Percentiles rank a stretch among this genome's conserved stretches.
phyloP scores from a whole-genome alignment of 2,888 invertebrate genomes.

The Trachelus iudaicus region DNA sequence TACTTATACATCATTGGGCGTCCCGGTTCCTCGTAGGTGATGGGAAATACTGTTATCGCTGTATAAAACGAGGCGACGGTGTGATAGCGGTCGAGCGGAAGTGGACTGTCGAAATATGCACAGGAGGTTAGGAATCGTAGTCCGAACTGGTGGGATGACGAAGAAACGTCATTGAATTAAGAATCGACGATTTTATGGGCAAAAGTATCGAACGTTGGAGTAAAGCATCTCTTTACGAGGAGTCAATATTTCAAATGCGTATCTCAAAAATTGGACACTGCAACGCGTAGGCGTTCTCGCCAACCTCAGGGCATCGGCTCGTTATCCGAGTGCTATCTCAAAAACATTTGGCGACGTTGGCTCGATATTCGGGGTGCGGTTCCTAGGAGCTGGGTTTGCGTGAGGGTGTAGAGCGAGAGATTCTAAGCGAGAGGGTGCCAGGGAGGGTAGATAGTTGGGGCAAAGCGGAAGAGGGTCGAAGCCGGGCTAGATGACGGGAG shows the following conservation, averaged over 20 bases:
- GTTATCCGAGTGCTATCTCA: slow-evolving; percentile 52
- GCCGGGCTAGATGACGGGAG: slow-evolving; percentile 24
- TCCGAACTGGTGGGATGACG: neutral
- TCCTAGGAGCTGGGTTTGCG: slow-evolving; percentile 56
- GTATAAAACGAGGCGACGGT: slow-evolving; percentile 45
- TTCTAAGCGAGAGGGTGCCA: slow-evolving; percentile 28
- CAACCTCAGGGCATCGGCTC: slow-evolving; percentile 14
- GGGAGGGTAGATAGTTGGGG: slow-evolving; percentile 13
- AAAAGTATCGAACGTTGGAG: neutral
- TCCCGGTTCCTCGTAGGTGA: neutral
- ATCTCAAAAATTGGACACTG: slow-evolving; percentile 1
- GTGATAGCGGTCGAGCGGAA: slow-evolving; percentile 37
- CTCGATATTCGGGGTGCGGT: slow-evolving; percentile 66
- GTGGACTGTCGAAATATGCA: slow-evolving; percentile 45
- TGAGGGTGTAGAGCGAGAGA: slow-evolving; percentile 38
- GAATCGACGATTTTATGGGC: neutral
- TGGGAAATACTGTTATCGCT: slow-evolving; percentile 54
- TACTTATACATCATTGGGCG: neutral
- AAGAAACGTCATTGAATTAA: neutral
- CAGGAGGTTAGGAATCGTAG: neutral
- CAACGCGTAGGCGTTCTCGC: neutral
- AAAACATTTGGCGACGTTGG: slow-evolving; percentile 53
- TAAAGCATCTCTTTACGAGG: neutral
- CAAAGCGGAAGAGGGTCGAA: slow-evolving; percentile 31
- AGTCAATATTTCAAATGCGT: neutral